These are phyloP conservation scores for Drosophila quadrilineata DNA, from an alignment of 1,140 invertebrate species.

Conservation along the genomic window DNA sequence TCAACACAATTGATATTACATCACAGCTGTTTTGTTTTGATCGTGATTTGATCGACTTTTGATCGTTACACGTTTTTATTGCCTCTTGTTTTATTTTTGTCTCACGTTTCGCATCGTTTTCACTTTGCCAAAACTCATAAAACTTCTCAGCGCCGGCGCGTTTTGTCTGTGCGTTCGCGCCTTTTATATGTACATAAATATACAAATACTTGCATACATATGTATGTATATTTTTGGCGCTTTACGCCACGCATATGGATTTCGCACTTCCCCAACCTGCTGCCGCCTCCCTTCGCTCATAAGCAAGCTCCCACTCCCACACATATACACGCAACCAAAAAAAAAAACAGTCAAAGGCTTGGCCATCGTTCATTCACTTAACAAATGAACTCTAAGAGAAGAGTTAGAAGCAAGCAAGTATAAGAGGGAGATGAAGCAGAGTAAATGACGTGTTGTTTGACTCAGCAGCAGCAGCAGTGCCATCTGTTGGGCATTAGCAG, in stretches of 20 bases:
- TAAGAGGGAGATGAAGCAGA: slow-evolving; percentile 12
- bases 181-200: too few species aligned
- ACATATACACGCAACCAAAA: slow-evolving; percentile 6
- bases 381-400: not conserved
- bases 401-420: slow-evolving; percentile 34
- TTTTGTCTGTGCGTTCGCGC: slow-evolving; percentile 26
- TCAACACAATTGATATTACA: too few species aligned
- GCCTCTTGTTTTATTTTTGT: not conserved
- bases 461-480: slow-evolving; percentile 30
- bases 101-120: slow-evolving; percentile 32
- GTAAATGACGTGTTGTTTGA: too few species aligned
- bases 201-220: too few species aligned
- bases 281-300: not conserved
- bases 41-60: not conserved
- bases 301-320: not conserved
- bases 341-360: slow-evolving; percentile 60
- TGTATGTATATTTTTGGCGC: too few species aligned
- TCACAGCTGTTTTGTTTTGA: too few species aligned
- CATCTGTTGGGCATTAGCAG: slow-evolving; percentile 61
- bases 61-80: not conserved
- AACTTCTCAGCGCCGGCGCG: slow-evolving; percentile 43
- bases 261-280: slow-evolving; percentile 5
- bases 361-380: slow-evolving; percentile 41
- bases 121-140: slow-evolving; percentile 52
- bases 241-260: slow-evolving; percentile 38